phyloP scores from a whole-genome alignment of 2,888 invertebrate species.

The Strigamia crassipes region DNA sequence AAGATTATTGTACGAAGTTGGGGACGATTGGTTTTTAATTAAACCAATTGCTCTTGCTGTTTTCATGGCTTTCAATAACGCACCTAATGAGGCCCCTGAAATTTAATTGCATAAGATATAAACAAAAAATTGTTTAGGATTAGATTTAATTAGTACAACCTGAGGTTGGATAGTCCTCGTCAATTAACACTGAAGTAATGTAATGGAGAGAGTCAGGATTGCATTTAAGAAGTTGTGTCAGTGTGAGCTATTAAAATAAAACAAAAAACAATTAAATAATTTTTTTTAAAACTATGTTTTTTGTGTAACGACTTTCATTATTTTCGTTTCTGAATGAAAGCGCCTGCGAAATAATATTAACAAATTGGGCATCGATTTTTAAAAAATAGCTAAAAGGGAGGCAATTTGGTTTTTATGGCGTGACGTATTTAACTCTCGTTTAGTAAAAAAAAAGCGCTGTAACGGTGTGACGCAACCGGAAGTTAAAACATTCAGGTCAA shows the following conservation, averaged over 20 bases:
- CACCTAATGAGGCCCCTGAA: slow-evolving; percentile 41
- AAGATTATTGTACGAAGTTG: slow-evolving; percentile 50
- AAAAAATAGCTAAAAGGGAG: no score
- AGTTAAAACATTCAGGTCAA: no score
- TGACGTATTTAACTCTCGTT: no score
- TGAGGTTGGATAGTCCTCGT: slow-evolving; percentile 47
- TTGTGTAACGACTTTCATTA: no score
- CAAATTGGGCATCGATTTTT: no score
- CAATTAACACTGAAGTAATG: slow-evolving; percentile 46
- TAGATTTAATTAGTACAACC: slow-evolving; percentile 11
- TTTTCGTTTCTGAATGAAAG: no score
- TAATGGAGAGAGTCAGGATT: slow-evolving; percentile 46
- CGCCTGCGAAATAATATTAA: no score
- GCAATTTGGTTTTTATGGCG: no score
- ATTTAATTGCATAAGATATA: neutral
- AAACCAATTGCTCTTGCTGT: slow-evolving; percentile 37
- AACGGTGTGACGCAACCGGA: no score
- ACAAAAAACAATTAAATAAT: no score
- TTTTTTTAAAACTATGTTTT: no score
- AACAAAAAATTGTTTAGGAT: neutral
- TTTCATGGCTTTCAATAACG: slow-evolving; percentile 43
- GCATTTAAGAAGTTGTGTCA: slow-evolving; percentile 49
- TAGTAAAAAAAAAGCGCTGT: no score
- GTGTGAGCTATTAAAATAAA: slow-evolving; percentile 44
- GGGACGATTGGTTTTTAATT: slow-evolving; percentile 23